Percentiles rank a stretch among this genome's conserved stretches.
phyloP scores from a whole-genome alignment of 1,140 invertebrate genomes.

The Bombus sylvicola region DNA sequence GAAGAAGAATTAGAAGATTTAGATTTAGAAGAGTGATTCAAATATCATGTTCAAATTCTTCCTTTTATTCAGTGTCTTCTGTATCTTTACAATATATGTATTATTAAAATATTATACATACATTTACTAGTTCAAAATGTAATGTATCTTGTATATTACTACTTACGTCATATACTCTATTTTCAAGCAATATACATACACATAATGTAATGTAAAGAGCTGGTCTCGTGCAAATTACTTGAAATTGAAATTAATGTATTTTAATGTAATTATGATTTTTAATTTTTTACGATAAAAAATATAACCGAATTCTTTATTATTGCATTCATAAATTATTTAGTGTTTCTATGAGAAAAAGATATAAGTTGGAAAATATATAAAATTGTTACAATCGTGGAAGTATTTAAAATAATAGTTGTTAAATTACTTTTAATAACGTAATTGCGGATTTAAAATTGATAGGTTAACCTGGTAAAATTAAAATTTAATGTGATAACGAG shows the following conservation, averaged over 20 bases:
- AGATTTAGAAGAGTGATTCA: slow-evolving; percentile 86
- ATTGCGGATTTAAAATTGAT: not conserved
- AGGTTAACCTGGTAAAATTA: not conserved
- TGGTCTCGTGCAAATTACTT: slow-evolving; percentile 34
- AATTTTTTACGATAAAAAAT: slow-evolving; percentile 32
- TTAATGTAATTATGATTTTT: slow-evolving; percentile 36
- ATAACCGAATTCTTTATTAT: slow-evolving; percentile 15
- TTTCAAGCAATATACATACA: slow-evolving; percentile 31
- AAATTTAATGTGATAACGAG: slow-evolving; percentile 25
- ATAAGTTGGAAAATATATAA: not conserved
- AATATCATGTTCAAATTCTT: slow-evolving; percentile 64
- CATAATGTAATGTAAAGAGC: slow-evolving; percentile 46
- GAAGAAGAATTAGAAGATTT: slow-evolving; percentile 93
- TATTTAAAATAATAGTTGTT: not conserved
- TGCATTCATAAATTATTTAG: slow-evolving; percentile 2
- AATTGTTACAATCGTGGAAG: not conserved
- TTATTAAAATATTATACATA: slow-evolving; percentile 26
- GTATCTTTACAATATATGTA: slow-evolving; percentile 29
- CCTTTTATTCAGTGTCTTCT: slow-evolving; percentile 53
- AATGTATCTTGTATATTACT: slow-evolving; percentile 50
- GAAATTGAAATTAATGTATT: slow-evolving; percentile 32
- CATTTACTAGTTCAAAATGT: slow-evolving; percentile 45
- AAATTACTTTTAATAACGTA: slow-evolving; percentile 1
- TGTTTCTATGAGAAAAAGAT: not conserved
- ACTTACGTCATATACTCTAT: slow-evolving; percentile 28